Percentiles rank a stretch among this genome's conserved stretches.
phyloP scores from a whole-genome alignment of 2,888 invertebrate genomes.

The Megamerina dolium region DNA sequence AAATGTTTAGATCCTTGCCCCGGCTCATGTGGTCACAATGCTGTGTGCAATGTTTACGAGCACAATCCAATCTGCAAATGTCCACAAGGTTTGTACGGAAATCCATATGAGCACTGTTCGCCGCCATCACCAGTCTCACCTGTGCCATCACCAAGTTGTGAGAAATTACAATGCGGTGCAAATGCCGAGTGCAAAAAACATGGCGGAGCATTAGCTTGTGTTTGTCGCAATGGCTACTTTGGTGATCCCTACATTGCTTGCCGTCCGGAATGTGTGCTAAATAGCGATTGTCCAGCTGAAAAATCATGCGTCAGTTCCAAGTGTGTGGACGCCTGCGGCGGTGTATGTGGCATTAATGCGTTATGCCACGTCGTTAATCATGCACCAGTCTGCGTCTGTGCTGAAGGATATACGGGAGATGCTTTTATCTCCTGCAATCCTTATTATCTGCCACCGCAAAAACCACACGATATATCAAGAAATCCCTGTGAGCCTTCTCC shows the following conservation, averaged over 20 bases:
- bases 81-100: slow-evolving; percentile 62
- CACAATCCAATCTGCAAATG: slow-evolving; percentile 71
- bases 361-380: slow-evolving; percentile 68
- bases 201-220: slow-evolving; percentile 62
- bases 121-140: slow-evolving; percentile 49
- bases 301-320: slow-evolving; percentile 71
- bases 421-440: slow-evolving; percentile 67
- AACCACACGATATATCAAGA: slow-evolving; percentile 37
- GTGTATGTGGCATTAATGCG: slow-evolving; percentile 70
- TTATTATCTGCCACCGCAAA: slow-evolving; percentile 46
- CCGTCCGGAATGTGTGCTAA: slow-evolving; percentile 74
- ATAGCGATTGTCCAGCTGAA: slow-evolving; percentile 67
- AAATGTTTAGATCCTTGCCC: slow-evolving; percentile 73
- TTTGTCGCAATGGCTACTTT: slow-evolving; percentile 67
- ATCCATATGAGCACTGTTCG: slow-evolving; percentile 72
- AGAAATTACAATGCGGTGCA: slow-evolving; percentile 65
- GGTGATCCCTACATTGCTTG: slow-evolving; percentile 76
- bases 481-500: slow-evolving; percentile 78
- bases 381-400: slow-evolving; percentile 71
- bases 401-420: slow-evolving; percentile 65
- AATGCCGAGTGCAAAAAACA: slow-evolving; percentile 65
- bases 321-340: slow-evolving; percentile 70
- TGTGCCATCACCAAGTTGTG: slow-evolving; percentile 53
- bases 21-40: slow-evolving; percentile 71
- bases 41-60: slow-evolving; percentile 62